Base-by-base conservation (phyloP, 2,888 invertebrate species). In the Lagria hirta region DNA sequence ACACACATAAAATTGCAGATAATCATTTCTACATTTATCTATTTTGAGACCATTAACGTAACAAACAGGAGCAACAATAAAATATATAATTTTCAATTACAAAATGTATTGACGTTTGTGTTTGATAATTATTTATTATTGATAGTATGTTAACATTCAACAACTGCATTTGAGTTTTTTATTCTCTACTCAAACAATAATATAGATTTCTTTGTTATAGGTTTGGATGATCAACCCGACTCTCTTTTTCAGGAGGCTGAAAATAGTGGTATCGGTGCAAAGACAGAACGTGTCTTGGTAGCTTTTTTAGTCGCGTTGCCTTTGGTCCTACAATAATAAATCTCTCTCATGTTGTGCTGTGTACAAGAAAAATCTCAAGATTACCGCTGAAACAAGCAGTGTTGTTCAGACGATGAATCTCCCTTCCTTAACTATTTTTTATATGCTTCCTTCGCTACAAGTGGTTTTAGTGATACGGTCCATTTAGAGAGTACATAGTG, bases 291-390 rank as follows among this genome's bases (percentile, higher is more conserved):
- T 50, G 48, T 54, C 46, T 48, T 52, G 36, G 46, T 54, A 43
- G 54, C 54, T 52, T 54, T 60, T 54, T 51, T 61, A 48, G 51
- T 57, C 50, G 38, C 49, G 52, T 54, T 64, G 62, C 61, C 60
- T 63, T 60, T 64, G 52, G 45, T 59, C 53, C 54, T 62, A 46
- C 57, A 60, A 62, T 62, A 64, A 62, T 64, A 64, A 64, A 61
- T 60, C 60, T 57, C 43, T 43, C 51, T 45, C 43, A 49, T 49
- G 45, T 41, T 41, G 45, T 46, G 43, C 38, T 38, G 43, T 49
- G 43, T 48, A 33, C 24, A 41, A 29, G 45, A 48, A 32, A 46
- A 49, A 42, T 42, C 43, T 45, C 40, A 33, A 38, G 49, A 45
- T 49, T 49, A 42, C 45, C 44, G 36, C 42, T 33, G 45, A 36